Base-by-base conservation (phyloP, 2,888 invertebrate species). In the Acronicta alni region DNA sequence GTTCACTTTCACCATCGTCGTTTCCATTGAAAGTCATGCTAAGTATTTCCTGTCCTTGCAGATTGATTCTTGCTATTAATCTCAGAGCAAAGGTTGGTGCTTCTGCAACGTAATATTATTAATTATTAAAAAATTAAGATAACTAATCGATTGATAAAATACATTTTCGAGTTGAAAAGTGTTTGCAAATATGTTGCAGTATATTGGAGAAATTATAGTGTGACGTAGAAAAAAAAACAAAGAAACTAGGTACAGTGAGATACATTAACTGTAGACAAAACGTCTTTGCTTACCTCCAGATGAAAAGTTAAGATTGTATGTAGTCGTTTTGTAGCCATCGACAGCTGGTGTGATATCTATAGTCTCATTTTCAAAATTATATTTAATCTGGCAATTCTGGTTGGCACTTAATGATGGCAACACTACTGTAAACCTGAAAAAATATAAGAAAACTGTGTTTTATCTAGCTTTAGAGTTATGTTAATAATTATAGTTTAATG, bases 361-460 rank as follows among this genome's bases (percentile, higher is more conserved):
- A 12, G 5, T 49, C 0, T 51, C 15, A 1, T 42, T 41, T 23
- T 57, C 12, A 37, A 67, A 73, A 43, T 74, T 10, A 18, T 57
- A 76, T 17, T 15, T 39, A 4, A 82, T 54, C 41, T n/a, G 52
- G 54, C 81, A 80, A 35, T 59, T 42, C 3, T 66, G 52, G 5
- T 47, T 42, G 10, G 42, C 59, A 14, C 52, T 47, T 12, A 10
- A 14, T 6, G 72, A 67, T 37, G 65, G 62, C 17, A 77, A 57
- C 38, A 58, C 60, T 41, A 64, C 63, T 35, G 44, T 57, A 6
- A 80, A 75, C 48, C 82, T 81, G 60, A 17, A 69, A 72, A 14
- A 16, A 17, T 8, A 26, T n/a, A 10, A 7, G 20, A 42, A 9
- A n/a, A 1, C 15, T 7, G 37, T 35, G 18, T 35, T 1, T 30